Conservation (phyloP, 2,888 invertebrate species). For the Philereme vetulata region DNA sequence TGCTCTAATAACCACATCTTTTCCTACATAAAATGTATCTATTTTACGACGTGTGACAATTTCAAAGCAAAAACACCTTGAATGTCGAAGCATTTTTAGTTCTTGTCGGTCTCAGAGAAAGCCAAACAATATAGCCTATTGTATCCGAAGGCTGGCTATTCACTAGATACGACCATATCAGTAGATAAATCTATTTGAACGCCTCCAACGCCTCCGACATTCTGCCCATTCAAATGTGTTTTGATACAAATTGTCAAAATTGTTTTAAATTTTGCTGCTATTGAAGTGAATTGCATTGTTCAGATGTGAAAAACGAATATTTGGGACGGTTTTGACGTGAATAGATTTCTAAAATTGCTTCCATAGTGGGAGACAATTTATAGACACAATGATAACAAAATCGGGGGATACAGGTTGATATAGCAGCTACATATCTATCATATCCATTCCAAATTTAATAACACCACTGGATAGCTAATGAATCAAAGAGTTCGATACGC, state of each 20-base stretch:
- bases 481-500: no score
- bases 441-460: no score
- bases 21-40: no score
- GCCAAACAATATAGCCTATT: slow-evolving; percentile 3
- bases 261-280: background rate
- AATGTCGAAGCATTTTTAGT: background rate
- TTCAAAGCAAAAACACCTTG: background rate
- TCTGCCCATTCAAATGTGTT: slow-evolving; percentile 1
- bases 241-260: background rate
- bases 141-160: slow-evolving; percentile 3
- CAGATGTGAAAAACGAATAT: background rate
- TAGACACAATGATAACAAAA: no score
- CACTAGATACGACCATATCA: slow-evolving; percentile 21
- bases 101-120: slow-evolving; percentile 1
- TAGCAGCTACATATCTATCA: no score
- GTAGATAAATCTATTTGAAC: slow-evolving; percentile 23
- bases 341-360: no score
- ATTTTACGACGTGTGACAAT: background rate
- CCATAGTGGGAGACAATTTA: no score
- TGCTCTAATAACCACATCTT: no score
- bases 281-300: background rate
- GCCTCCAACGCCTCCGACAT: background rate
- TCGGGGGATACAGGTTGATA: no score
- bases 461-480: no score
- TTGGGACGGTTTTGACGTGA: background rate